Conservation (phyloP, 2,888 invertebrate species). For the Tenodera sinensis region DNA sequence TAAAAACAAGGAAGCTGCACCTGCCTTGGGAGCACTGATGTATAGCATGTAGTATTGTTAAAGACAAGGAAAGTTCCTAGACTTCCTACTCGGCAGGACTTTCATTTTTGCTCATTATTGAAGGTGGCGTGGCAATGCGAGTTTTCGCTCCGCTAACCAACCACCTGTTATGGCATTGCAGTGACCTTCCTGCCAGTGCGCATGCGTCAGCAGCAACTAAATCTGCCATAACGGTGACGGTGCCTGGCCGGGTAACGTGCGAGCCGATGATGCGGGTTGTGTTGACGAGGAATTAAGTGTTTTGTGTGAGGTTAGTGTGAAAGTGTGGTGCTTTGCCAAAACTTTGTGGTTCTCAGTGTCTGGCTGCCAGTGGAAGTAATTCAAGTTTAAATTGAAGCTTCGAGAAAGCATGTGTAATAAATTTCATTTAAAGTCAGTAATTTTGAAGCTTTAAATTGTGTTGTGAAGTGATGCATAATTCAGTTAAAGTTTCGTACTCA, state of each 20-base stretch:
- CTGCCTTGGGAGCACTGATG: not conserved
- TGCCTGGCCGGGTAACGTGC: not conserved
- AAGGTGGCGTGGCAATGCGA: not conserved
- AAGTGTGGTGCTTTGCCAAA: not conserved
- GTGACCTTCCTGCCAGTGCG: slow-evolving; percentile 9
- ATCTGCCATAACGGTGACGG: not conserved
- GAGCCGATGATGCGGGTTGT: not conserved
- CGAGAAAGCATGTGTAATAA: too few species aligned
- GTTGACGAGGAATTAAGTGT: not conserved
- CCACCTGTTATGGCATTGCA: slow-evolving; percentile 15
- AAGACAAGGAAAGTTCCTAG: not conserved
- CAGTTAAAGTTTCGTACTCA: too few species aligned
- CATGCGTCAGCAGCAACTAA: not conserved
- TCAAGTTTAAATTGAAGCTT: too few species aligned
- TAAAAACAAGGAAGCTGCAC: not conserved
- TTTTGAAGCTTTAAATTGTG: too few species aligned
- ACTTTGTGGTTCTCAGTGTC: not conserved
- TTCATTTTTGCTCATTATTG: not conserved
- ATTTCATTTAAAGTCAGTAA: too few species aligned
- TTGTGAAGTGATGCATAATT: too few species aligned
- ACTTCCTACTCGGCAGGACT: not conserved
- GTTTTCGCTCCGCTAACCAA: not conserved
- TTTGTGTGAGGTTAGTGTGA: not conserved
- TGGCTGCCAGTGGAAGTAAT: not conserved
- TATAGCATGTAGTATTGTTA: not conserved